phyloP scores from a whole-genome alignment of 2,797 vertebrate species.

The Propithecus perrieri region DNA sequence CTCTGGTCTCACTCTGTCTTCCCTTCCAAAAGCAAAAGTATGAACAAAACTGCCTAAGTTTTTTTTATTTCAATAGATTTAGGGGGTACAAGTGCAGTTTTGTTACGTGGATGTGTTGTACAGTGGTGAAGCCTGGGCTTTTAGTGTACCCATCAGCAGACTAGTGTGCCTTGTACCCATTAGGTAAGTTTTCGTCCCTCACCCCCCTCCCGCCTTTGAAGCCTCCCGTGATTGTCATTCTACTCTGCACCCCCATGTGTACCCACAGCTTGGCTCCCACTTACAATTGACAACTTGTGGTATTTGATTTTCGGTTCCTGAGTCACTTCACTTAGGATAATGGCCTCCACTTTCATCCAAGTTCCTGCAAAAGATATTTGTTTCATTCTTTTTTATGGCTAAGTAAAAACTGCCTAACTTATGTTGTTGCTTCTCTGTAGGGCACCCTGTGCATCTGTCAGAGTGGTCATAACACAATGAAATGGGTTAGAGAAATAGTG shows the following conservation, averaged over 20 bases:
- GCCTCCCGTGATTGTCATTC: not conserved
- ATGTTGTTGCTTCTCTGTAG: accelerated
- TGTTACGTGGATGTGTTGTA: not conserved
- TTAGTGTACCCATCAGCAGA: not conserved
- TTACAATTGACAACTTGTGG: not conserved
- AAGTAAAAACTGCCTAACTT: not conserved
- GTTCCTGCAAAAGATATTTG: not conserved
- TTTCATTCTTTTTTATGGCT: not conserved
- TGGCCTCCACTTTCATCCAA: not conserved
- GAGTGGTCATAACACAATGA: not conserved
- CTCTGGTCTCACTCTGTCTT: not conserved
- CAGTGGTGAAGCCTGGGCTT: not conserved
- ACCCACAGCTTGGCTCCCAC: not conserved
- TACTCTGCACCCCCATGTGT: not conserved
- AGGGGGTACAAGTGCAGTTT: not conserved
- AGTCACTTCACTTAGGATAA: not conserved
- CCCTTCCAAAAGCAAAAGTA: not conserved
- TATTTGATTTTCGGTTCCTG: not conserved
- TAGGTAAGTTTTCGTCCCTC: not conserved
- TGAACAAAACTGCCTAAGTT: not conserved
- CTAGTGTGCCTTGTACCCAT: not conserved
- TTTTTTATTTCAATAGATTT: not conserved
- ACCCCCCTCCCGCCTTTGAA: not conserved
- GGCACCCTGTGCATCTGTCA: not conserved
- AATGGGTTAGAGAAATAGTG: too few relatives aligned